phyloP scores from a whole-genome alignment of 2,888 invertebrate species.

The Dichetophora obliterata region DNA sequence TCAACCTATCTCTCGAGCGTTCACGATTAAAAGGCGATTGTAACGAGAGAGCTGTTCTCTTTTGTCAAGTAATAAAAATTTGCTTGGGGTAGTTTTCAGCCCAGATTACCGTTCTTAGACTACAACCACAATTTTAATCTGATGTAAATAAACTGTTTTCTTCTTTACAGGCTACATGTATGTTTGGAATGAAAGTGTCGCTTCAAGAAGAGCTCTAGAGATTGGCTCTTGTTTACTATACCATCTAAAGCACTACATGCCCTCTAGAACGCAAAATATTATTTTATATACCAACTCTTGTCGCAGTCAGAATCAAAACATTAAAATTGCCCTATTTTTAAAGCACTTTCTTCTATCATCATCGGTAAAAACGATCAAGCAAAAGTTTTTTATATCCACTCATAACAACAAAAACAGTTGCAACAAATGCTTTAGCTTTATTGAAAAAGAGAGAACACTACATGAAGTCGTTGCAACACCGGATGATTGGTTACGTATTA shows the following conservation, averaged over 20 bases:
- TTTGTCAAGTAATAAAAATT: no score
- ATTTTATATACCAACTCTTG: slow-evolving; percentile 29
- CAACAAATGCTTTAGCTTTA: slow-evolving; percentile 26
- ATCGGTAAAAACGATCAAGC: slow-evolving; percentile 21
- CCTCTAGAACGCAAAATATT: slow-evolving; percentile 20
- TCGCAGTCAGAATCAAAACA: slow-evolving; percentile 25
- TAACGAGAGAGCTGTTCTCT: no score
- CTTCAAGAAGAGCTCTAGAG: slow-evolving; percentile 8
- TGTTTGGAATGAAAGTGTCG: slow-evolving; percentile 7
- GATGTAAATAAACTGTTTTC: neutral
- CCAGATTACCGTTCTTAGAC: no score
- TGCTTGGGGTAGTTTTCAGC: no score
- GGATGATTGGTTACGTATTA: slow-evolving; percentile 22
- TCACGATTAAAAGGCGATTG: no score
- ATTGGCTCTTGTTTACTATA: slow-evolving; percentile 27
- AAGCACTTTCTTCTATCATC: no score
- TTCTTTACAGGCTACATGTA: slow-evolving; percentile 23
- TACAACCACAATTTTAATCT: no score
- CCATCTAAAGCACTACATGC: slow-evolving; percentile 21
- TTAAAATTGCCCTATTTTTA: slow-evolving; percentile 18
- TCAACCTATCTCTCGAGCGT: no score
- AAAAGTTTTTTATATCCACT: slow-evolving; percentile 2
- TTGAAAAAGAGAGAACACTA: neutral
- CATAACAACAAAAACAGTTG: slow-evolving; percentile 7
- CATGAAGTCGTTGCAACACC: slow-evolving; percentile 23